Conservation (phyloP, 2,113 vertebrate genomes). For the Probosciger aterrimus region DNA sequence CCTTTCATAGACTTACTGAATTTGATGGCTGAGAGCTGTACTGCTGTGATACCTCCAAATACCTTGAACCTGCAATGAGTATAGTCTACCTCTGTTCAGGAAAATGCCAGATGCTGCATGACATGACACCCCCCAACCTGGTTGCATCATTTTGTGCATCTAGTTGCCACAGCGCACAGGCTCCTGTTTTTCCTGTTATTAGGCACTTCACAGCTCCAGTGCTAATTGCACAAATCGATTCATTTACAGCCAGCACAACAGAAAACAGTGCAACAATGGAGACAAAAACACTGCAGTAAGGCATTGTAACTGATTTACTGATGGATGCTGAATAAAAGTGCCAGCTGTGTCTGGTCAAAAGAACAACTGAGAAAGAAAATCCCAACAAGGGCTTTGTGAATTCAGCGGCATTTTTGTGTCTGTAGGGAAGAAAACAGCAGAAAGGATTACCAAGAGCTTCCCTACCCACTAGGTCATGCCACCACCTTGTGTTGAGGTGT, state of each 20-base stretch:
- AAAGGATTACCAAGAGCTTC: neutral
- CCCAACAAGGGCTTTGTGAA: neutral
- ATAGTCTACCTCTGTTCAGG: neutral
- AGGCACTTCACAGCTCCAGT: neutral
- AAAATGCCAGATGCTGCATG: neutral
- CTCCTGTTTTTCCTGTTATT: conserved; percentile 22
- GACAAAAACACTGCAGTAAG: conserved; percentile 25
- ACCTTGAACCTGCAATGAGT: neutral
- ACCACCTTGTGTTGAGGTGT: neutral
- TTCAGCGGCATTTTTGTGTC: neutral
- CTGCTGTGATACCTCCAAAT: conserved; percentile 12
- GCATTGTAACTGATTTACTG: neutral
- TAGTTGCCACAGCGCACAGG: neutral
- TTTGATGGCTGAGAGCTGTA: neutral
- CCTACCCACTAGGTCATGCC: neutral
- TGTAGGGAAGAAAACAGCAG: neutral
- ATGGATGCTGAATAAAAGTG: neutral
- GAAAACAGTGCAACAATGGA: neutral
- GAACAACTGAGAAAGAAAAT: neutral
- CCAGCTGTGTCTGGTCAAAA: conserved; percentile 36
- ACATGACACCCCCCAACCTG: neutral
- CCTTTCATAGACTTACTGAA: neutral
- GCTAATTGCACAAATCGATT: conserved; percentile 48
- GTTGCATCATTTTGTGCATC: neutral
- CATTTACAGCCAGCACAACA: conserved; percentile 23